Conservation (phyloP, 2,797 vertebrate genomes). For the Sebastes vulpes region DNA sequence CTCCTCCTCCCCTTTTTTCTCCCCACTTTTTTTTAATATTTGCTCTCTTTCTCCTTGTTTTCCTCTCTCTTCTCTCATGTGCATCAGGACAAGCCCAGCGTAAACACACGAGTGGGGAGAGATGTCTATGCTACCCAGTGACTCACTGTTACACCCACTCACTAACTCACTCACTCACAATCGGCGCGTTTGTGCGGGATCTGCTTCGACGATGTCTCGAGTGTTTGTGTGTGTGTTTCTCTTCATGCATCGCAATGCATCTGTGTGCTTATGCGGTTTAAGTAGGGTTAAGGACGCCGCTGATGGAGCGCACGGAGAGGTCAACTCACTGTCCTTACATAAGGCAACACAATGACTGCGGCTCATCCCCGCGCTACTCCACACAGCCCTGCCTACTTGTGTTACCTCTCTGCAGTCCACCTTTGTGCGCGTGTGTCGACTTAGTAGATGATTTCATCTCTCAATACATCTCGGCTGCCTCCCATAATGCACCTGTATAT, state of each 20-base stretch:
- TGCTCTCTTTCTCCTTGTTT: conserved; percentile 14
- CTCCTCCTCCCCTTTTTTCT: neutral
- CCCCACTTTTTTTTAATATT: neutral
- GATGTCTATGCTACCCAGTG: conserved; percentile 67
- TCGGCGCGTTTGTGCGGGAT: conserved; percentile 35
- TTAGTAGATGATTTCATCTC: conserved; percentile 32
- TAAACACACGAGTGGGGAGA: conserved; percentile 62
- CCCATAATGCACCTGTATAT: conserved; percentile 9
- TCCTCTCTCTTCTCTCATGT: conserved; percentile 52
- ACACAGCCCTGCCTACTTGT: conserved; percentile 34
- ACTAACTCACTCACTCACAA: conserved; percentile 38
- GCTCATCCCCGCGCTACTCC: conserved; percentile 33
- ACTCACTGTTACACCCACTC: conserved; percentile 64
- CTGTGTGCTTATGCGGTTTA: conserved; percentile 37
- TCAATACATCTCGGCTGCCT: conserved; percentile 13
- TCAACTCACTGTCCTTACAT: conserved; percentile 52
- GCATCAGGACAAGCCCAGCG: conserved; percentile 65
- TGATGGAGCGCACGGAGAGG: conserved; percentile 48
- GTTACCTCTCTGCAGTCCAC: conserved; percentile 30
- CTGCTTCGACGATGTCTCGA: neutral
- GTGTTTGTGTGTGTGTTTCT: conserved; percentile 1
- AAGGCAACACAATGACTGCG: conserved; percentile 44
- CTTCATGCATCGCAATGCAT: conserved; percentile 27
- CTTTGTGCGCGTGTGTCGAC: conserved; percentile 14
- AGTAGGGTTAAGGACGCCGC: conserved; percentile 60